Base-by-base conservation (phyloP, 2,888 invertebrate genomes). In the Proisotoma minuta region DNA sequence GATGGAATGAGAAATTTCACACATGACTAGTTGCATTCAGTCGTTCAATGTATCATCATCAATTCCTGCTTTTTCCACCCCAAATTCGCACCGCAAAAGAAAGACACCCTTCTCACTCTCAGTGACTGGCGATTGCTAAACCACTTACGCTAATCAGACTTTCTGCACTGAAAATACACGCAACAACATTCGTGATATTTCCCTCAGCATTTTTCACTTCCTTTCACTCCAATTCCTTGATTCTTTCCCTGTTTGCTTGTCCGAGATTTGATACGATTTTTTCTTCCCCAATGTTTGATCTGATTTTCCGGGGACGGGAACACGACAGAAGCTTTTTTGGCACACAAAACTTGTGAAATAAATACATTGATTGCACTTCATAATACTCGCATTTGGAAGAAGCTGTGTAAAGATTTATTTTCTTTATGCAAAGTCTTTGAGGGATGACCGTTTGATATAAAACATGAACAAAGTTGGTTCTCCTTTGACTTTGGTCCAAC, bases 1-100 rank as follows among this genome's bases (percentile, higher is more conserved):
- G 56, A 61, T 53, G 66, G 70, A 70, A 70, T 72, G 72, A 72
- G 70, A 72, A 72, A 72, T 72, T 72, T 72, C 65, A 67, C 70
- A 68, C 68, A 68, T 72, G 72, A 68, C 67, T 64, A 66, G 63
- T 24, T 68, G 57, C 60, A 72, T 72, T 72, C 70, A 68, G 54
- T 64, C 63, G 48, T 63, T 62, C 71, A 70, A 72, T 72, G 68
- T 70, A 70, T 70, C 69, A 69, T 70, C 66, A 70, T 70, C 70
- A 69, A 67, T 70, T 68, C 66, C 70, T 62, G 60, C 62, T 65
- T 65, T 69, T 61, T 60, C 59, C 57, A 60, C 43, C 60, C 52
- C 47, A 39, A 23, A 20, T n/a, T 23, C 34, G 18, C 34, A 29
- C 39, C 40, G 39, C 39, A 20, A 15, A 53, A 5, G 10, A 10